Percentiles rank a stretch among this genome's conserved stretches.
Conservation (phyloP, 2,797 vertebrate species). For the Coracias cyanogaster region DNA sequence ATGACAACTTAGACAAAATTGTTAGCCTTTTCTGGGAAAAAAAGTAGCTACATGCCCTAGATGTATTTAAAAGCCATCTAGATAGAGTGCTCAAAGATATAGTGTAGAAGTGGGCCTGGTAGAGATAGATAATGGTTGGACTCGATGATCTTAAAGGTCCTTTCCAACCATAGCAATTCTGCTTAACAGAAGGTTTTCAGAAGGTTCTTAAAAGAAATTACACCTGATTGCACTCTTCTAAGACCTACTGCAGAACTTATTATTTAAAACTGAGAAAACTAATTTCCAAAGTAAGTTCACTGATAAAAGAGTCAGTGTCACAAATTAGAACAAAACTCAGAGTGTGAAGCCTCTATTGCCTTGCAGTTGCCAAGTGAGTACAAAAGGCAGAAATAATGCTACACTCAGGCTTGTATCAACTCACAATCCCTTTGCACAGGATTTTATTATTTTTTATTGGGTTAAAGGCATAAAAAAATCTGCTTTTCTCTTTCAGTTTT, state of each 20-base stretch:
- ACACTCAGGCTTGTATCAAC: neutral
- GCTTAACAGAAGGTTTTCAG: neutral
- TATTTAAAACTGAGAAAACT: neutral
- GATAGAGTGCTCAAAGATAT: too few species aligned
- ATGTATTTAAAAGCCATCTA: too few species aligned
- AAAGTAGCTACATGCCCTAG: neutral
- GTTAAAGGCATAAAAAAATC: constrained; percentile 15
- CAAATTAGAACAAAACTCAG: neutral
- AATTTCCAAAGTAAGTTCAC: neutral
- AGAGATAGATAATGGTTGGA: too few species aligned
- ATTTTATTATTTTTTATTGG: neutral
- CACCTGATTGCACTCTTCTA: neutral
- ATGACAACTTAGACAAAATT: neutral
- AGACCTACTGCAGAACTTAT: neutral
- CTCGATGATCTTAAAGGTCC: too few species aligned
- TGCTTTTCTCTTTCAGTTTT: constrained; percentile 17
- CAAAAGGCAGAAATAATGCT: constrained; percentile 11
- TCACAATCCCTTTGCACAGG: neutral
- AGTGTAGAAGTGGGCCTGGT: too few species aligned
- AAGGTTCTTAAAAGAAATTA: neutral
- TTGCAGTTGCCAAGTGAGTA: neutral
- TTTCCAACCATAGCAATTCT: too few species aligned
- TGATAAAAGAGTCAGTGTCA: neutral
- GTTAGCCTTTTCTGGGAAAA: neutral
- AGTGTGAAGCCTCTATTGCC: neutral